phyloP scores from a whole-genome alignment of 2,797 vertebrate genomes.

The Syncerus caffer region DNA sequence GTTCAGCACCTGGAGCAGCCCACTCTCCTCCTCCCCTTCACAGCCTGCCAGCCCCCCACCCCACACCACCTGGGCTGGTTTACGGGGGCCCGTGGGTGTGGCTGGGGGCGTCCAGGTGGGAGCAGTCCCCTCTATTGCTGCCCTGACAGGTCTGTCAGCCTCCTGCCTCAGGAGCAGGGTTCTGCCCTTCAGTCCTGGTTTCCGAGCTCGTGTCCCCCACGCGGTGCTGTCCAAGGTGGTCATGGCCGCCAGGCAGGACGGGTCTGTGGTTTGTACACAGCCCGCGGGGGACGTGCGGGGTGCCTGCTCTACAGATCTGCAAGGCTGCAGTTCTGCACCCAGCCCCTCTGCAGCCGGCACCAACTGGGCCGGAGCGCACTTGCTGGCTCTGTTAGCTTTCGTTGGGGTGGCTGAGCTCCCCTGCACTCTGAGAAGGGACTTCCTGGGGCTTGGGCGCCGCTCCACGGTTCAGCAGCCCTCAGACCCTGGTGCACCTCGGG shows the following conservation, averaged over 20 bases:
- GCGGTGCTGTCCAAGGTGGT: not conserved
- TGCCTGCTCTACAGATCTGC: not conserved
- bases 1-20: not conserved
- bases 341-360: not conserved
- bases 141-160: not conserved
- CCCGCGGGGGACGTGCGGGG: fast-evolving
- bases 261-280: fast-evolving
- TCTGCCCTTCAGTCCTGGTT: not conserved
- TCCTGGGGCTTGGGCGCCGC: not conserved
- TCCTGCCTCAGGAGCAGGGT: not conserved
- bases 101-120: not conserved
- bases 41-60: not conserved
- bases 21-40: not conserved
- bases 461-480: not conserved
- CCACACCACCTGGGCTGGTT: not conserved
- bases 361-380: no score
- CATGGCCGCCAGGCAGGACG: not conserved
- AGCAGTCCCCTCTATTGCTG: not conserved
- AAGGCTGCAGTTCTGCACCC: not conserved
- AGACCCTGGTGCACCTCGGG: not conserved
- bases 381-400: no score
- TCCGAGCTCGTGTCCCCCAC: not conserved
- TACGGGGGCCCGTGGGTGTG: not conserved
- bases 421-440: no score
- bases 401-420: not conserved